A percentile compares a stretch with the other conserved stretches of the same genome.
These are phyloP conservation scores for Drosophila kanapiae DNA, from an alignment of 1,140 invertebrate species.

Conservation along the genomic window DNA sequence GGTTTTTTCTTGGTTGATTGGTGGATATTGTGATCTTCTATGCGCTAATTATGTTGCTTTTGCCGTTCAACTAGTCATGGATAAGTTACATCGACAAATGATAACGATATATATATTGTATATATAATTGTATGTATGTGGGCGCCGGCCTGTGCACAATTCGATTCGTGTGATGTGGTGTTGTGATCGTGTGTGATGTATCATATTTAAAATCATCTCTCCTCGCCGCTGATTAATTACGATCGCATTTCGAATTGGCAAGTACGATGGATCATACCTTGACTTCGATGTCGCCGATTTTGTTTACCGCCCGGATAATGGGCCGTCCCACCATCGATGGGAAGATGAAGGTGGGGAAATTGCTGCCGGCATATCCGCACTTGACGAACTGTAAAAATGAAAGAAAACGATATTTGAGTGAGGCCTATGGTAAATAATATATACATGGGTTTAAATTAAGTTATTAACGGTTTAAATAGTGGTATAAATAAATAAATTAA, in stretches of 20 bases:
- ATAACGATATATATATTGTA: conserved; percentile 25
- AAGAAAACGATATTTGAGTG: not conserved
- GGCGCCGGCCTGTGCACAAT: conserved; percentile 40
- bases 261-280: conserved; percentile 90
- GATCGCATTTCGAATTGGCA: conserved; percentile 58
- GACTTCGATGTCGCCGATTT: conserved; percentile 99
- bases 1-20: conserved; percentile 2
- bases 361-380: conserved; percentile 99
- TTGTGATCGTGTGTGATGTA: not conserved
- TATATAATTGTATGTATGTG: conserved; percentile 22
- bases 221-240: conserved; percentile 21
- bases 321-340: conserved; percentile 99
- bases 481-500: too few relatives aligned
- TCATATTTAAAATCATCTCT: conserved; percentile 20
- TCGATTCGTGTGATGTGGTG: conserved; percentile 46
- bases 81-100: conserved; percentile 44
- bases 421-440: not conserved
- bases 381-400: conserved; percentile 98
- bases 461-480: too few relatives aligned
- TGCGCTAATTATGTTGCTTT: conserved; percentile 37
- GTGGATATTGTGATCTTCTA: conserved; percentile 38
- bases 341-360: conserved; percentile 99
- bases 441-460: too few relatives aligned
- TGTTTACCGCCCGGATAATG: conserved; percentile 98
- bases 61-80: conserved; percentile 51